These are phyloP conservation scores for Zosterops lateralis DNA, from an alignment of 2,113 vertebrate species.

Conservation along the genomic window DNA sequence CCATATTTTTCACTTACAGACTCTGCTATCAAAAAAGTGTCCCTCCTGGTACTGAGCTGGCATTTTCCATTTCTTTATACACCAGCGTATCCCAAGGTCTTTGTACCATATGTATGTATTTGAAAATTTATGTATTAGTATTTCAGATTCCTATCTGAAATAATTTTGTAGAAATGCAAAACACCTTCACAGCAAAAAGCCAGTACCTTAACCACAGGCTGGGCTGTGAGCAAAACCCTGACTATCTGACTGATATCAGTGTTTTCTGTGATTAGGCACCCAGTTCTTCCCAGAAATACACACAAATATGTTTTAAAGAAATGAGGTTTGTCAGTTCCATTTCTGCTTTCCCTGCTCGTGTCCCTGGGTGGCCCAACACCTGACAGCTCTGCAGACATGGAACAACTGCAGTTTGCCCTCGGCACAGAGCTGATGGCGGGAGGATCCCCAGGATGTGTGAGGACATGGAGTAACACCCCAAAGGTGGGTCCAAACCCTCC, in stretches of 20 bases:
- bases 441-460: not conserved
- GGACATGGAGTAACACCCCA: not conserved
- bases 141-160: not conserved
- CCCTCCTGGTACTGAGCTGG: not conserved
- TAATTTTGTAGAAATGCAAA: not conserved
- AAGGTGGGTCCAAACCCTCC: not conserved
- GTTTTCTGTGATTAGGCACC: not conserved
- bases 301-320: not conserved
- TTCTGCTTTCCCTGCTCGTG: rapidly evolving
- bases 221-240: not conserved
- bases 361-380: not conserved
- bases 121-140: not conserved
- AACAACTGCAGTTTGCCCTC: not conserved
- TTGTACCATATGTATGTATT: not conserved
- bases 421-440: not conserved
- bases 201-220: not conserved
- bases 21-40: not conserved
- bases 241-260: not conserved
- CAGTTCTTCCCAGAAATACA: not conserved
- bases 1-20: not conserved
- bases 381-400: not conserved
- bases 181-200: not conserved
- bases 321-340: not conserved
- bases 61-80: not conserved
- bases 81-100: not conserved